Base-by-base conservation (phyloP, 2,113 vertebrate genomes). In the Oenanthe melanoleuca region DNA sequence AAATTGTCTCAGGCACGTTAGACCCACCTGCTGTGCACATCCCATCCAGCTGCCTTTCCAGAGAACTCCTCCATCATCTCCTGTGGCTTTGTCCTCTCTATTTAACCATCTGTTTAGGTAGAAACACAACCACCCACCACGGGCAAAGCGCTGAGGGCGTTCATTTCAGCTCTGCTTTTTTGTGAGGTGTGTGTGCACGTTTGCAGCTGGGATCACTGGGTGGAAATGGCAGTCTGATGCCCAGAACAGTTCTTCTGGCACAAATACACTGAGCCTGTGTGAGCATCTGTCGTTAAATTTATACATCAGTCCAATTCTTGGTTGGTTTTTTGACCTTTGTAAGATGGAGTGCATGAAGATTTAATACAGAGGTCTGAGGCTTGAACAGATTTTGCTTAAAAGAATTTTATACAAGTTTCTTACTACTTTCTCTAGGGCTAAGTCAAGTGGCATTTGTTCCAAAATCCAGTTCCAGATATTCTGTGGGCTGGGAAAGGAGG, bases 241-340 rank as follows among this genome's bases (percentile, higher is more conserved):
- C 34, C 61, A 56, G 80, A 69, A 26, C 67, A 29, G 5, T 47
- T 14, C 1, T 15, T 70, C 47, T 70, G 80, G 47, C 72, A 37
- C 5, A 4, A 45, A 5, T 25, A 5, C 1, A 0, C 53, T 5
- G 17, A 28, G n/a, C 8, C 29, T 52, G 11, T 0, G 0, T 4
- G 10, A 87, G 77, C 60, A 67, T 67, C 84, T 90, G 88, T 59
- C 75, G 22, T 40, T 80, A 38, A 38, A 47, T 69, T 71, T 59
- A 47, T 37, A 24, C 45, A 45, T 83, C 75, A 77, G 17, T 86
- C 63, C 31, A 80, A 33, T 65, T 63, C 71, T 38, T 70, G 19
- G 66, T 92, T 65, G 86, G 24, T 25, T 80, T 50, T 28, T 78
- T 94, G 80, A 94, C 75, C 83, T 93, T 88, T 74, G 15, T 70